Evolutionary conservation across 1,140 invertebrate species (phyloP), one percentile per base, ranked within the genome.

Genomic region (Drosophila ironensis): DNA sequence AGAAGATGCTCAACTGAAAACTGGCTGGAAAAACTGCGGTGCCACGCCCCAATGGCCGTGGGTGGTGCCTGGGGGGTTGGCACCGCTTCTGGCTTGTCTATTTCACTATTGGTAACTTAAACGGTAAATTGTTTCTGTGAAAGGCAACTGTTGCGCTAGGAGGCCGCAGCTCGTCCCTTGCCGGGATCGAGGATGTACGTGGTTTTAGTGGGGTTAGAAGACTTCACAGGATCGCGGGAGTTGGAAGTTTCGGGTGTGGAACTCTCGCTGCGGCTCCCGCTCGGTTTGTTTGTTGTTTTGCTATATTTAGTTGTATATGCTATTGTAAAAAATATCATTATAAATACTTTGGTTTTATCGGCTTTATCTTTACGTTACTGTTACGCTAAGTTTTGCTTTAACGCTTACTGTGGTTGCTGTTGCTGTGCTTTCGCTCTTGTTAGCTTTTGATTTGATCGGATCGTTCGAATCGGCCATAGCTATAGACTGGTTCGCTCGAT

Each of bases 311-410:
- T 71, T 86, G 81, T 86, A 86, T 86, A 86, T 86, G 71, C 80
- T 86, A 86, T 86, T 86, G 80, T 86, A 86, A 86, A 86, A 86
- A 87, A 86, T 86, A 86, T 86, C 78, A 74, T 86, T 84, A 80
- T 84, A 87, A 80, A 86, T 86, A 63, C 35, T 69, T 78, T 56
- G 6, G 28, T 33, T 33, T 71, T 51, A 35, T 74, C 33, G 53
- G 66, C 80, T 33, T 56, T 48, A 42, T 63, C 41, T 57, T 63
- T 63, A 75, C 72, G 75, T 66, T 80, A 47, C 50, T 42, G 48
- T 74, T 60, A 63, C 24, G 59, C 59, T 63, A 63, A 63, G 56
- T 46, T 56, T 63, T 74, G 35, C 59, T 59, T 63, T 61, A 63
- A 63, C 59, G 30, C 56, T 57, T 63, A 63, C 59, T 63, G 59